Conservation (phyloP, 2,797 vertebrate species). For the Apogon hyalosoma region DNA sequence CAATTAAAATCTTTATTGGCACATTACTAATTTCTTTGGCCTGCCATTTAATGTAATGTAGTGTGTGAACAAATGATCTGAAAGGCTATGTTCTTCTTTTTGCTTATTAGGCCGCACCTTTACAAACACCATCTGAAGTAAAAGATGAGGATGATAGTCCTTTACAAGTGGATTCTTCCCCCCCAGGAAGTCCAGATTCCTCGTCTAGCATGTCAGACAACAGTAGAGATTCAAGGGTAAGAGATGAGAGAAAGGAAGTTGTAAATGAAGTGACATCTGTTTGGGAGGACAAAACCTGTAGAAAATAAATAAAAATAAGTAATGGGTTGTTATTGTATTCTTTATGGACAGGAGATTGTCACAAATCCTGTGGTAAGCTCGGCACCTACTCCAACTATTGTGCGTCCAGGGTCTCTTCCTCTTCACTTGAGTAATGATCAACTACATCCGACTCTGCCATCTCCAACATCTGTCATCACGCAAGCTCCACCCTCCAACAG, state of each 20-base stretch:
- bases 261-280: neutral
- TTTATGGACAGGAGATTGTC: conserved; percentile 84
- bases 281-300: neutral
- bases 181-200: conserved; percentile 90
- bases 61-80: neutral
- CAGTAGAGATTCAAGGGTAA: conserved; percentile 74
- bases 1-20: neutral
- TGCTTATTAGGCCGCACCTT: conserved; percentile 74
- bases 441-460: conserved; percentile 93
- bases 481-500: conserved; percentile 96
- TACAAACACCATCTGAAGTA: conserved; percentile 88
- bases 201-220: conserved; percentile 85
- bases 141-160: conserved; percentile 93
- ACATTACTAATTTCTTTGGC: neutral
- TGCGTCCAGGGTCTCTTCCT: conserved; percentile 94
- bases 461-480: conserved; percentile 98
- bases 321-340: neutral
- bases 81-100: conserved; percentile 36
- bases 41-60: neutral
- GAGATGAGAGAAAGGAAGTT: conserved; percentile 29
- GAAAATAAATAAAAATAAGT: conserved; percentile 9
- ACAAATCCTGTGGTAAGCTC: conserved; percentile 87
- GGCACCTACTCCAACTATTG: conserved; percentile 93
- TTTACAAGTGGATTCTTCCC: conserved; percentile 92
- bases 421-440: conserved; percentile 92